These are phyloP conservation scores for Diachrysia chrysitis DNA, from an alignment of 2,888 invertebrate genomes.

Conservation along the genomic window DNA sequence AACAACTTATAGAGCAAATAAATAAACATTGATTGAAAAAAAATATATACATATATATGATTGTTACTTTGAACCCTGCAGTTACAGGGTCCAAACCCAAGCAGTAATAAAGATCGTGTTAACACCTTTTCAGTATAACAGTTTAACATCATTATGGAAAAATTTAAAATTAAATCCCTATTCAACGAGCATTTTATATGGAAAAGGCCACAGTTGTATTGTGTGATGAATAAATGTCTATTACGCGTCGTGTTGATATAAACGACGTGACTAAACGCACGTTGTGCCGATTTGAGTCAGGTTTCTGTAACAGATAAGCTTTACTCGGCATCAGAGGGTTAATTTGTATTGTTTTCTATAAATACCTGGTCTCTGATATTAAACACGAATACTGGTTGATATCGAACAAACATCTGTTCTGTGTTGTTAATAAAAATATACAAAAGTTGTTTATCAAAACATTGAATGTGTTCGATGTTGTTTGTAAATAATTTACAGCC, in stretches of 20 bases:
- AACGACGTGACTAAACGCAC: constrained; percentile 3
- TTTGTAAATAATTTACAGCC: neutral
- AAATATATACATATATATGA: no score
- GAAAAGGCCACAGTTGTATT: neutral
- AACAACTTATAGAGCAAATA: no score
- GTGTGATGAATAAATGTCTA: neutral
- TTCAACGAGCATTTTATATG: neutral
- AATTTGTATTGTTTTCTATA: neutral
- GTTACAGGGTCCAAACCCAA: no score
- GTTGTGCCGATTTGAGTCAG: neutral
- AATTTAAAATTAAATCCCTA: neutral
- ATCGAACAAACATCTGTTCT: neutral
- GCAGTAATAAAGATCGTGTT: no score
- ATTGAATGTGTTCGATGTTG: neutral
- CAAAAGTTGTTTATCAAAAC: neutral
- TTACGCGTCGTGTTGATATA: neutral
- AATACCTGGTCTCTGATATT: neutral
- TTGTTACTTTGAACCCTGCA: no score
- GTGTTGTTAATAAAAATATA: neutral
- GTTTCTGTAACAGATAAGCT: neutral
- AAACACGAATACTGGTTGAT: neutral
- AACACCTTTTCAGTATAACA: no score
- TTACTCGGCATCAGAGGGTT: neutral
- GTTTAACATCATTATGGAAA: neutral
- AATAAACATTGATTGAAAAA: no score